Conservation (phyloP, 2,797 vertebrate genomes). For the Tragopan temminckii region DNA sequence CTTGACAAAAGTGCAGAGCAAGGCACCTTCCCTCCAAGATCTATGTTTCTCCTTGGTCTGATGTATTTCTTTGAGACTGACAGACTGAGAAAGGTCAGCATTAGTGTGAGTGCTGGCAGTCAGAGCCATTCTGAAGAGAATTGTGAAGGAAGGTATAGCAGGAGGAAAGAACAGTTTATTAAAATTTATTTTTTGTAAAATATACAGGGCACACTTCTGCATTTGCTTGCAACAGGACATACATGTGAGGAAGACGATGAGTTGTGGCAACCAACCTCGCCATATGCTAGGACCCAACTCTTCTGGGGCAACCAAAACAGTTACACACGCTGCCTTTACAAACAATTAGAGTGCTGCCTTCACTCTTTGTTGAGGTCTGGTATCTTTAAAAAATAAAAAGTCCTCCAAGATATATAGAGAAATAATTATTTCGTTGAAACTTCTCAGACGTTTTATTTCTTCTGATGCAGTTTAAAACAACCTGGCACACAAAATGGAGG, state of each 20-base stretch:
- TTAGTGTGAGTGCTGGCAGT: not conserved
- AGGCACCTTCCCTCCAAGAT: not conserved
- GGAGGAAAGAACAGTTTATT: not conserved
- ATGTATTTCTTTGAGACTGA: not conserved
- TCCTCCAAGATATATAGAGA: not conserved
- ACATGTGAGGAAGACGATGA: slow-evolving; percentile 7
- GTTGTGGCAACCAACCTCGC: not conserved
- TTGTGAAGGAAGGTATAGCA: not conserved
- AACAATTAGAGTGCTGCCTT: not conserved
- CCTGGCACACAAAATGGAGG: not conserved
- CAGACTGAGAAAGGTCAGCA: not conserved
- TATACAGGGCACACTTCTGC: not conserved
- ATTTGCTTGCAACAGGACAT: slow-evolving; percentile 21
- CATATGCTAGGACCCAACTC: not conserved
- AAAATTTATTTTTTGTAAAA: not conserved
- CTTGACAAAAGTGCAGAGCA: not conserved
- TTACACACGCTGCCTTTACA: not conserved
- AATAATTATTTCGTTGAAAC: not conserved
- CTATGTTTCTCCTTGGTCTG: not conserved
- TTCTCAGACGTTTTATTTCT: not conserved
- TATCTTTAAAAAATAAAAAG: not conserved
- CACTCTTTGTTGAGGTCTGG: not conserved
- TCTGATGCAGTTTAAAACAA: not conserved
- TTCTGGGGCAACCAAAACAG: not conserved
- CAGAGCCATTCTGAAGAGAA: not conserved